phyloP scores from a whole-genome alignment of 64 coral and sea anemone genomes.

The Pachyseris speciosa region DNA sequence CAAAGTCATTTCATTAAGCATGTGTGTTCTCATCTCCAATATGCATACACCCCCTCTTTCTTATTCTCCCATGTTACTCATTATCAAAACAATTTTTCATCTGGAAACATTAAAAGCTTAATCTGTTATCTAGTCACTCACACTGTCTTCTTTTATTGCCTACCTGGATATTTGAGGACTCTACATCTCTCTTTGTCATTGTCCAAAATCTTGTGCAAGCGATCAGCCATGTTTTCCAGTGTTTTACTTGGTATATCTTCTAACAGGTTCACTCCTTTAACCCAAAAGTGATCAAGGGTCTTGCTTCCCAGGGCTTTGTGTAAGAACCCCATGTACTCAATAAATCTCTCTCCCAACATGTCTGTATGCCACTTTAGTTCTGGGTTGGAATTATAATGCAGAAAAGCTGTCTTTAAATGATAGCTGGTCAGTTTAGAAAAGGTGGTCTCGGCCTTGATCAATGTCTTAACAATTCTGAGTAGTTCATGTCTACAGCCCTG shows the following conservation, averaged over 20 bases:
- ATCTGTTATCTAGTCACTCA: too few species aligned
- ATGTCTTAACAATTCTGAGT: conserved; percentile 79
- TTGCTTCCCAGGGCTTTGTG: conserved; percentile 34
- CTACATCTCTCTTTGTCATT: conserved; percentile 65
- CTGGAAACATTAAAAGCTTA: too few species aligned
- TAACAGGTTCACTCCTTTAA: conserved; percentile 60
- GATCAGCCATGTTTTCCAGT: conserved; percentile 69
- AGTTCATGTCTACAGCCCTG: conserved; percentile 80
- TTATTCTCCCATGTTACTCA: too few species aligned
- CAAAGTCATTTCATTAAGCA: too few species aligned
- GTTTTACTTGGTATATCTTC: conserved; percentile 54
- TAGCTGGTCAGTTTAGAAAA: conserved; percentile 78
- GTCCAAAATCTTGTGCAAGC: conserved; percentile 46
- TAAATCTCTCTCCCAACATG: conserved; percentile 65
- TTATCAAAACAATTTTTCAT: too few species aligned
- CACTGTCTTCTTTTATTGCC: not conserved
- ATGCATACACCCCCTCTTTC: too few species aligned
- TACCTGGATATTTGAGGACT: conserved; percentile 48
- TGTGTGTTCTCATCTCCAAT: too few species aligned
- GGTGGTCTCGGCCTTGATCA: conserved; percentile 68
- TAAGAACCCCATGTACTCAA: conserved; percentile 59
- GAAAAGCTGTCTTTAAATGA: conserved; percentile 84
- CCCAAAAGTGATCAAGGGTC: conserved; percentile 64
- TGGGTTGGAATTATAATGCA: conserved; percentile 54
- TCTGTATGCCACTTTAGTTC: conserved; percentile 61